Percentiles rank a stretch among this genome's conserved stretches.
Evolutionary conservation across 2,888 invertebrate genomes (phyloP).

Genomic region (Calameuta pallipes): DNA sequence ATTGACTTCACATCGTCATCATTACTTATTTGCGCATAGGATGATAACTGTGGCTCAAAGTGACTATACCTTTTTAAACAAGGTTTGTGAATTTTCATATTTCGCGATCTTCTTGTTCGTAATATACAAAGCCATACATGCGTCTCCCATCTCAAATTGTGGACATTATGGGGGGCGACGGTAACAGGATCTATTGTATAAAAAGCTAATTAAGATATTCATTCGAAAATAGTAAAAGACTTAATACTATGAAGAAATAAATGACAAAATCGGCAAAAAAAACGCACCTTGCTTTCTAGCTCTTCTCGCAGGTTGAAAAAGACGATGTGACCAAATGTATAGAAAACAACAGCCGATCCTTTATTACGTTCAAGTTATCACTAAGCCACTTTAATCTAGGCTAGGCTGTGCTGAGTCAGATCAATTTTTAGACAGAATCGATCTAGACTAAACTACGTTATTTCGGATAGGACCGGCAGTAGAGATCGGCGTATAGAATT

Average conservation of each 20-base stretch:
- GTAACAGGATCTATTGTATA: background rate
- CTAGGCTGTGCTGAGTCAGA: constrained; percentile 25
- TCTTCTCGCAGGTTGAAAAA: background rate
- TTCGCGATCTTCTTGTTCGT: background rate
- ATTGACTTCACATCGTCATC: background rate
- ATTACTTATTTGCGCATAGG: background rate
- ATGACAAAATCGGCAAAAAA: background rate
- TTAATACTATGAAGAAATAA: background rate
- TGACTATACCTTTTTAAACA: background rate
- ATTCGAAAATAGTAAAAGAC: background rate
- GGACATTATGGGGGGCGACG: background rate
- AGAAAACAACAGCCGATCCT: constrained; percentile 41
- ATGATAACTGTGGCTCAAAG: background rate
- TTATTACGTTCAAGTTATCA: constrained; percentile 45
- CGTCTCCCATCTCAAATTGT: background rate
- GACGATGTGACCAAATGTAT: background rate
- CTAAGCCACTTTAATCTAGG: constrained; percentile 31
- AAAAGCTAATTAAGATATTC: background rate
- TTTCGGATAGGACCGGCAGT: constrained; percentile 48
- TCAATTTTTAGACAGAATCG: background rate
- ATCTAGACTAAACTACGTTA: background rate
- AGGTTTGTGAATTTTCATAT: background rate
- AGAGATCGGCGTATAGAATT: constrained; percentile 30
- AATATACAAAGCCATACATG: background rate
- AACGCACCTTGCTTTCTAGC: background rate